Evolutionary conservation across 2,888 invertebrate genomes (phyloP).

Genomic region (Lymantria monacha): DNA sequence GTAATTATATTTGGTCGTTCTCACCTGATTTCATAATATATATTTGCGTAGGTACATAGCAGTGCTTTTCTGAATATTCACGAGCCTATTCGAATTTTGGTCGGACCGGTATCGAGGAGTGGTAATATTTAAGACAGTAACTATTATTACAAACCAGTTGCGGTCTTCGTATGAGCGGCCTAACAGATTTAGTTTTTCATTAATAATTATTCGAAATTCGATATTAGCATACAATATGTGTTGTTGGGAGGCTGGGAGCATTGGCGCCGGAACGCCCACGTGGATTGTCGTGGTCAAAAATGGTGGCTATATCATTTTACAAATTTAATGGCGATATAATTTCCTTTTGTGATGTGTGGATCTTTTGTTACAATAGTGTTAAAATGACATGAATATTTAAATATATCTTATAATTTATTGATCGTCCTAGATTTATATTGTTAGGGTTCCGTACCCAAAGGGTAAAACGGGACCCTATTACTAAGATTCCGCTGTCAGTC

Average conservation of each 20-base stretch:
- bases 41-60: slow-evolving; percentile 28
- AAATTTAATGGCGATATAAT: background rate
- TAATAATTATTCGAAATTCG: slow-evolving; percentile 69
- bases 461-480: too few relatives aligned
- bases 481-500: too few relatives aligned
- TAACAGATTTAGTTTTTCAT: slow-evolving; percentile 61
- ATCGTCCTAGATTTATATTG: background rate
- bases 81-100: slow-evolving; percentile 25
- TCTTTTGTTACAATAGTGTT: background rate
- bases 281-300: slow-evolving; percentile 23
- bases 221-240: slow-evolving; percentile 78
- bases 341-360: background rate
- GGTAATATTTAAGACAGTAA: slow-evolving; percentile 27
- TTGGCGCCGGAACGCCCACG: slow-evolving; percentile 65
- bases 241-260: slow-evolving; percentile 43
- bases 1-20: too few relatives aligned
- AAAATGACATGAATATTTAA: background rate
- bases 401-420: background rate
- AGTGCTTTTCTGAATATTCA: slow-evolving; percentile 33
- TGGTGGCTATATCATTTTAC: slow-evolving; percentile 8
- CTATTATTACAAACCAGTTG: slow-evolving; percentile 51
- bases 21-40: slow-evolving; percentile 10
- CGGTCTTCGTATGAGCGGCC: slow-evolving; percentile 54
- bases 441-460: too few relatives aligned
- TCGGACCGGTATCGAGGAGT: slow-evolving; percentile 29